Evolutionary conservation across 2,888 invertebrate species (phyloP), one percentile per base, ranked within the genome.

Genomic region (Coelopa pilipes): DNA sequence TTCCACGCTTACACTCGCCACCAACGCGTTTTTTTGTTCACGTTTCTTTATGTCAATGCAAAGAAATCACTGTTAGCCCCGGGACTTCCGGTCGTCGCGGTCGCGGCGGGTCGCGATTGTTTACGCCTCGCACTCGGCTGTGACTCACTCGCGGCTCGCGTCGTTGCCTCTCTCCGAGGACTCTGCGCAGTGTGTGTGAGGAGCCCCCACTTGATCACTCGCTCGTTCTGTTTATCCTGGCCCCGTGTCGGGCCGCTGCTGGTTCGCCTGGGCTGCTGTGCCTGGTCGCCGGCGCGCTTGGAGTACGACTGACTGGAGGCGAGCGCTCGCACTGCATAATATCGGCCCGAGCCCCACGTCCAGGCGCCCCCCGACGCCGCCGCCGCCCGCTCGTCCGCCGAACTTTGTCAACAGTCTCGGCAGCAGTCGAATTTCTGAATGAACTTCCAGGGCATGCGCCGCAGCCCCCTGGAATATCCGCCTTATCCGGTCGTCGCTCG

Each of bases 361-460:
- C 15, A 15, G 53, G 13, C 46, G n/a, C n/a, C 19, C 19, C 50
- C 15, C 34, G 12, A 11, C 24, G 15, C n/a, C n/a, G 5, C 11
- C 53, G 55, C 12, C 21, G 66, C 13, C 34, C 67, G 53, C 67
- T 34, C 15, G 21, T 24, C 46, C 13, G 11, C 13, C 55, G 11
- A 46, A 53, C 19, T 46, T 55, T 53, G 65, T 71, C 65, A 63
- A 65, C 65, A 53, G 21, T 21, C 24, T 19, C 62, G 19, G 60
- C 45, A 17, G 34, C 34, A 34, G 24, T 46, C n/a, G 34, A 19
- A 74, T 76, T 79, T 77, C 79, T 80, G 78, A 80, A 80, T 80
- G 80, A 80, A 80, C 73, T 80, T 80, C 80, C 80, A 79, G 72
- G 17, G 77, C 78, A 75, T 78, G 80, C 80, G 79, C 78, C 0